Percentiles rank a stretch among this genome's conserved stretches.
Conservation (phyloP, 2,113 vertebrate genomes). For the Nanorana parkeri region DNA sequence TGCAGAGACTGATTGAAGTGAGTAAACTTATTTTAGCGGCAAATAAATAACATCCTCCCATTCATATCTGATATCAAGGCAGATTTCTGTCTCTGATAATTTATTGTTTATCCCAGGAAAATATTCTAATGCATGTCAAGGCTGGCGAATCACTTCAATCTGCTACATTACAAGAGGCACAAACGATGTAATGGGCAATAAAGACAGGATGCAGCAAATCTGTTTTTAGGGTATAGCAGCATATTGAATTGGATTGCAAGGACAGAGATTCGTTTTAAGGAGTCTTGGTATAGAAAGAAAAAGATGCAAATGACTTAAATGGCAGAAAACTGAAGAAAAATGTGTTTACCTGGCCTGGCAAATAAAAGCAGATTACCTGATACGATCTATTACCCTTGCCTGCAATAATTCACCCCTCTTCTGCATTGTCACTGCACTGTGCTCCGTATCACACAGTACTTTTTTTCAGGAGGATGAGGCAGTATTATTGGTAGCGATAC, state of each 20-base stretch:
- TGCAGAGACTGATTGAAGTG: constrained; percentile 39
- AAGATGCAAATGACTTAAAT: constrained; percentile 1
- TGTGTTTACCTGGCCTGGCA: constrained; percentile 13
- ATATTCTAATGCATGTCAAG: constrained; percentile 1
- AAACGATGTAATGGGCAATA: constrained; percentile 29
- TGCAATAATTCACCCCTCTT: constrained; percentile 9
- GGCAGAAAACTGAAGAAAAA: constrained; percentile 2
- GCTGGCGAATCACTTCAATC: constrained; percentile 23
- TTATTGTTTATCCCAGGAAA: constrained; percentile 31
- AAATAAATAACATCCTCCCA: constrained; percentile 24
- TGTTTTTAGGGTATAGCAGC: constrained; percentile 12
- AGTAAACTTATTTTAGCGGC: constrained; percentile 36
- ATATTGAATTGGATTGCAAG: constrained; percentile 16
- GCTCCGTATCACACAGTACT: background rate
- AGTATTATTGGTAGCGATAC: constrained; percentile 7
- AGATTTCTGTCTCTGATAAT: constrained; percentile 13
- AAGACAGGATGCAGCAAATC: constrained; percentile 16
- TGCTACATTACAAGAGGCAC: constrained; percentile 26
- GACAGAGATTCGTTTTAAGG: constrained; percentile 15
- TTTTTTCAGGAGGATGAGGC: background rate
- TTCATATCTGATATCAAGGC: constrained; percentile 22
- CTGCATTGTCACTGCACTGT: background rate
- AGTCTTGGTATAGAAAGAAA: background rate
- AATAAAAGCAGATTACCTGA: constrained; percentile 14
- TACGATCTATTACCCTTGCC: background rate